Evolutionary conservation across 2,113 vertebrate genomes (phyloP).

Genomic region (Phalacrocorax aristotelis): DNA sequence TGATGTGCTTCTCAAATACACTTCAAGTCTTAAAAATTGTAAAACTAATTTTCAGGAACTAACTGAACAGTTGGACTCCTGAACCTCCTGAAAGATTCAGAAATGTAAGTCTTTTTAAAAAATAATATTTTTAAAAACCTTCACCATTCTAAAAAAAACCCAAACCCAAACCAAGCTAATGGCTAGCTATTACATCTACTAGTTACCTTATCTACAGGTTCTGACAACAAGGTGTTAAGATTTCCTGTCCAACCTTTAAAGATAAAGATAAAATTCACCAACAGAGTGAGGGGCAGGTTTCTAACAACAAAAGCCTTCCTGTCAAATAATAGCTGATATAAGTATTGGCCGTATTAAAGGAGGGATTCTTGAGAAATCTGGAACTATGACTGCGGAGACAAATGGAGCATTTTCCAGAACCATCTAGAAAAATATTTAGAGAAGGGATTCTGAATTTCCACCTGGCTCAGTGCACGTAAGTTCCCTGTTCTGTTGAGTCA

Average conservation of each 20-base stretch:
- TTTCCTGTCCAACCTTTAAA: not conserved
- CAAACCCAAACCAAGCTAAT: not conserved
- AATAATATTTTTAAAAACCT: not conserved
- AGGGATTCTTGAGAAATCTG: not conserved
- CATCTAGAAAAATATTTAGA: not conserved
- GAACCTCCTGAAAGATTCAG: not conserved
- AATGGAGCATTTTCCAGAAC: not conserved
- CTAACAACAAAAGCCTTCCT: not conserved
- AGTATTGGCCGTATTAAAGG: not conserved
- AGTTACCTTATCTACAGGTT: not conserved
- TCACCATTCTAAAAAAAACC: not conserved
- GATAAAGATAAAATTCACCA: not conserved
- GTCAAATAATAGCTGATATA: not conserved
- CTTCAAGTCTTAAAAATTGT: not conserved
- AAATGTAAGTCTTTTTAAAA: not conserved
- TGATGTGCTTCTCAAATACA: not conserved
- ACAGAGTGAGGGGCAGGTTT: not conserved
- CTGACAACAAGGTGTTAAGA: not conserved
- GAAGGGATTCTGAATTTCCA: not conserved
- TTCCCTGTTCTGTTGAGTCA: not conserved
- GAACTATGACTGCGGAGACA: fast-evolving
- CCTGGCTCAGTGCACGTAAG: not conserved
- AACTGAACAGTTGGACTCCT: not conserved
- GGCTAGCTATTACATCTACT: not conserved
- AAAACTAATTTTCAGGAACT: not conserved